Evolutionary conservation across 30 jellyfish, hydroid and myxozoan species (phyloP).

Genomic region (Aurelia coerulea): DNA sequence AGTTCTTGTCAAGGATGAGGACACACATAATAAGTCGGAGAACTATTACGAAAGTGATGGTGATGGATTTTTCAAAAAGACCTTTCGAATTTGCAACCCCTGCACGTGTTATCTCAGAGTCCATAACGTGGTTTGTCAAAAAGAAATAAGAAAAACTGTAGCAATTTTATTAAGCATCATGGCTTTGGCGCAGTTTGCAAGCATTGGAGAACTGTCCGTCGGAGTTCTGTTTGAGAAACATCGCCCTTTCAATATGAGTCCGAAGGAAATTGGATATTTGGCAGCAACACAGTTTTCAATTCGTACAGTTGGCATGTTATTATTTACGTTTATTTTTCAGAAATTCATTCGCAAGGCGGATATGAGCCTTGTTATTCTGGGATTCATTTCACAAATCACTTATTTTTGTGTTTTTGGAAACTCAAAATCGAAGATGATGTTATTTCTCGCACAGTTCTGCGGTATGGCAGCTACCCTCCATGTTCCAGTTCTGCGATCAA

Average conservation of each 20-base stretch:
- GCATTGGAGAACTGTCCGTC: slow-evolving; percentile 7
- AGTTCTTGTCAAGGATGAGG: too few species aligned
- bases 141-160: neutral
- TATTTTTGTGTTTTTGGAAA: slow-evolving; percentile 12
- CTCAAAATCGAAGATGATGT: neutral
- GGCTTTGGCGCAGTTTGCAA: neutral
- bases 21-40: too few species aligned
- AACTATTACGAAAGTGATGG: neutral
- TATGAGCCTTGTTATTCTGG: slow-evolving; percentile 4
- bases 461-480: neutral
- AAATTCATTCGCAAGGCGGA: neutral
- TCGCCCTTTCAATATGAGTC: slow-evolving; percentile 5
- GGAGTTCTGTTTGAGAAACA: slow-evolving; percentile 15
- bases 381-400: slow-evolving; percentile 18
- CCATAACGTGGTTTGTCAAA: slow-evolving; percentile 2
- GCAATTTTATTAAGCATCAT: neutral
- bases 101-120: neutral
- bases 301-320: neutral
- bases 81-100: neutral
- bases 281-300: neutral
- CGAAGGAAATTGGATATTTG: slow-evolving; percentile 15
- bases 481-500: slow-evolving; percentile 24
- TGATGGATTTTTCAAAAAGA: neutral
- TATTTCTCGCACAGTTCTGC: neutral
- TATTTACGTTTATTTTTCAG: neutral